phyloP scores from a whole-genome alignment of 2,888 invertebrate species.

The Prenolepis imparis region DNA sequence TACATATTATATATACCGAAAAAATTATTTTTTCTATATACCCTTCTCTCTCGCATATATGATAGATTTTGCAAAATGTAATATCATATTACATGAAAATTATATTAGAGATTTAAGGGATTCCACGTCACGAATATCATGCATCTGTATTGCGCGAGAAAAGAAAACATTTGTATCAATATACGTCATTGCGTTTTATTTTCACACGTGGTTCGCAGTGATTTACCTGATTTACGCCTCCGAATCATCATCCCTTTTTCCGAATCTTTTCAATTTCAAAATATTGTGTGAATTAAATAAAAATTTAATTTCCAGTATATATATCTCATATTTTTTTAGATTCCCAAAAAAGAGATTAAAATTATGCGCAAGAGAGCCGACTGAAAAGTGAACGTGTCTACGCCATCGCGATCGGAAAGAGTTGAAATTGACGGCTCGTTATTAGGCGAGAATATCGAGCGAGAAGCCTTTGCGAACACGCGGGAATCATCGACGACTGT shows the following conservation, averaged over 20 bases:
- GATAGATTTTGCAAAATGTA: conserved; percentile 64
- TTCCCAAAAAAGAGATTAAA: background rate
- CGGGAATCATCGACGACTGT: background rate
- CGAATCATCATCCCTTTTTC: too few species aligned
- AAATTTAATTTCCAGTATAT: background rate
- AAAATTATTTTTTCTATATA: conserved; percentile 51
- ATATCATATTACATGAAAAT: conserved; percentile 58
- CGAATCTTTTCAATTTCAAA: background rate
- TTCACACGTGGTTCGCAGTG: conserved; percentile 51
- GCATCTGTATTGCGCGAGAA: conserved; percentile 59
- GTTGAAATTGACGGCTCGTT: background rate
- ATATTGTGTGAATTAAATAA: conserved; percentile 2
- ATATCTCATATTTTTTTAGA: background rate
- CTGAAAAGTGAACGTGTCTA: conserved; percentile 7
- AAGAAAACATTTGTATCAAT: conserved; percentile 68
- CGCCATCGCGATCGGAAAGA: background rate
- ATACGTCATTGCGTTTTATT: conserved; percentile 69
- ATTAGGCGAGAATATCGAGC: conserved; percentile 1
- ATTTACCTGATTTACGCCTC: background rate
- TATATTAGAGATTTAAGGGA: conserved; percentile 56
- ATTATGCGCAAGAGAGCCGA: background rate
- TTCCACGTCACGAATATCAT: conserved; percentile 54
- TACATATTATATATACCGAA: background rate
- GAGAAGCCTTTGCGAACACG: background rate
- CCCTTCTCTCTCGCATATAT: conserved; percentile 1